A percentile compares a stretch with the other conserved stretches of the same genome.
Conservation (phyloP, 2,888 invertebrate genomes). For the Cartodere bifasciata region DNA sequence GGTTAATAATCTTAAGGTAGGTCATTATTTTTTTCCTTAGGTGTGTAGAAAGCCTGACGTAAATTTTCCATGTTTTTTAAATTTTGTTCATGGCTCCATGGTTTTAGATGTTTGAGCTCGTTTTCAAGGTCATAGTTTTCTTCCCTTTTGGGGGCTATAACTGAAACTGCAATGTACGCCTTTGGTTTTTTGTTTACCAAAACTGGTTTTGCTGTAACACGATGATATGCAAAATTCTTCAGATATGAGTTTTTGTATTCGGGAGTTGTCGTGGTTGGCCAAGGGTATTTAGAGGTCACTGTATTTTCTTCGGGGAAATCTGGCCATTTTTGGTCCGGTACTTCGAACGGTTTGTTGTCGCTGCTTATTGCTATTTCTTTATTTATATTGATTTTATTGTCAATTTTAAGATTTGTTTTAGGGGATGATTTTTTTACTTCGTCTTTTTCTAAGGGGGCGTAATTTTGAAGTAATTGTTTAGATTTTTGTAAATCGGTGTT, state of each 20-base stretch:
- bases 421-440: constrained; percentile 7
- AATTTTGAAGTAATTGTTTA: constrained; percentile 23
- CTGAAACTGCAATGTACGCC: constrained; percentile 34
- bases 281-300: constrained; percentile 15
- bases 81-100: constrained; percentile 31
- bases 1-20: too few relatives aligned
- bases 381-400: constrained; percentile 9
- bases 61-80: constrained; percentile 28
- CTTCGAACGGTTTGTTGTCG: constrained; percentile 8
- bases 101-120: constrained; percentile 31
- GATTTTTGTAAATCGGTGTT: constrained; percentile 27
- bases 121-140: constrained; percentile 29
- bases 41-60: too few relatives aligned
- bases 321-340: constrained; percentile 19
- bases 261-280: constrained; percentile 16
- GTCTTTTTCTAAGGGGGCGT: constrained; percentile 9
- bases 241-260: constrained; percentile 23
- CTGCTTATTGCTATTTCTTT: constrained; percentile 11
- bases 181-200: constrained; percentile 30
- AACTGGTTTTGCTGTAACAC: constrained; percentile 31
- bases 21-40: too few relatives aligned
- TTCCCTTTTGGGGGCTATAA: constrained; percentile 31
- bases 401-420: constrained; percentile 8
- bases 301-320: constrained; percentile 15
- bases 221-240: constrained; percentile 33